Percentiles rank a stretch among this genome's conserved stretches.
Conservation (phyloP, 2,797 vertebrate species). For the Spinibarbus caldwelli region DNA sequence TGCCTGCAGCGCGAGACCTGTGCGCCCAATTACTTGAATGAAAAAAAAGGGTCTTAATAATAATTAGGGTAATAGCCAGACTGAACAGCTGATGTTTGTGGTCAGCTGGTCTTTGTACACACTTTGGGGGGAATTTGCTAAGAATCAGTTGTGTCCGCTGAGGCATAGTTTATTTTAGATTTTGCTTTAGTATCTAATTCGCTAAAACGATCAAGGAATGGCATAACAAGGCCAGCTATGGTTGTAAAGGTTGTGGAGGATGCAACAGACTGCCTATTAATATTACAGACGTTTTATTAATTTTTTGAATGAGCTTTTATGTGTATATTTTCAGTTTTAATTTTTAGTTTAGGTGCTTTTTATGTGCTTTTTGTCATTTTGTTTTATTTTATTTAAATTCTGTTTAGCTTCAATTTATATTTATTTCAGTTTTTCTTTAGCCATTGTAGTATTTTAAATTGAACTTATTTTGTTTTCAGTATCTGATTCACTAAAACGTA, state of each 20-base stretch:
- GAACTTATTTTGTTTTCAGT: no score
- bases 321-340: background rate
- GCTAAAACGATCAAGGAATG: background rate
- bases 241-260: background rate
- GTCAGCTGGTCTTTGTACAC: background rate
- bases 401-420: no score
- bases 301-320: background rate
- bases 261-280: background rate
- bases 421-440: no score
- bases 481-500: no score
- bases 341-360: no score
- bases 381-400: rapidly evolving
- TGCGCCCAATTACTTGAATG: constrained; percentile 13
- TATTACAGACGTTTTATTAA: background rate
- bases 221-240: background rate
- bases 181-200: no score
- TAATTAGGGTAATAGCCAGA: constrained; percentile 32
- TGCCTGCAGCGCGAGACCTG: constrained; percentile 35
- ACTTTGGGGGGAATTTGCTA: constrained; percentile 2
- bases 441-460: no score
- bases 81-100: constrained; percentile 1
- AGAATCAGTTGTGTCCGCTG: background rate
- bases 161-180: background rate
- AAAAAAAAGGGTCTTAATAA: background rate
- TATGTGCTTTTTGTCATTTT: no score